Percentiles rank a stretch among this genome's conserved stretches.
Evolutionary conservation across 2,113 vertebrate genomes (phyloP).

Genomic region (Cichladusa arquata): DNA sequence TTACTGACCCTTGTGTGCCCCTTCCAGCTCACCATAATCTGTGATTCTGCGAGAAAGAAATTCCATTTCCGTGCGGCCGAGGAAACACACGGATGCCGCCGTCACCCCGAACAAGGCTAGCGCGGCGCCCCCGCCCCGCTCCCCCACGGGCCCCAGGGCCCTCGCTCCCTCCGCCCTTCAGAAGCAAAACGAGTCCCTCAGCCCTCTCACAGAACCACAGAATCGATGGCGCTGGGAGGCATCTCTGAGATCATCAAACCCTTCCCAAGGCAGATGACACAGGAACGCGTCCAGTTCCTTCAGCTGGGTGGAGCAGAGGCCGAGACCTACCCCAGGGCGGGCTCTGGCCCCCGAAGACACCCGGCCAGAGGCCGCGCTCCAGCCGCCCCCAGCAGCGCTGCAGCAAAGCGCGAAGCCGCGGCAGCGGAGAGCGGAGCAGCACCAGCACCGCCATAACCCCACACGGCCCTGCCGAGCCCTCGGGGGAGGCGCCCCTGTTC

Average conservation of each 20-base stretch:
- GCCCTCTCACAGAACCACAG: background rate
- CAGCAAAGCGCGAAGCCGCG: background rate
- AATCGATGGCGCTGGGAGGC: too few relatives aligned
- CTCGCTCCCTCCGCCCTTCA: background rate
- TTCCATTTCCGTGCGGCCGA: background rate
- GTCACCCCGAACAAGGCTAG: too few relatives aligned
- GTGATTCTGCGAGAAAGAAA: background rate
- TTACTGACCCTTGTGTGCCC: too few relatives aligned
- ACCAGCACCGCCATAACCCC: background rate
- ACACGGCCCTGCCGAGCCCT: rapidly evolving
- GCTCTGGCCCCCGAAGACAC: background rate
- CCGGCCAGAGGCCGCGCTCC: background rate
- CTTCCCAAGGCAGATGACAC: background rate
- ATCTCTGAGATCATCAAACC: background rate
- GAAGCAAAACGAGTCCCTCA: background rate
- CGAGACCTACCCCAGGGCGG: background rate
- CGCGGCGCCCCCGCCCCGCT: rapidly evolving
- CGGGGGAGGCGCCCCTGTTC: rapidly evolving
- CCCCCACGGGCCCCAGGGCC: too few relatives aligned
- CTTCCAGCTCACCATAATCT: background rate
- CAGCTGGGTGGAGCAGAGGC: background rate
- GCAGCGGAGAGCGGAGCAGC: rapidly evolving
- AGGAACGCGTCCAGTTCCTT: background rate
- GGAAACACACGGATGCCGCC: rapidly evolving
- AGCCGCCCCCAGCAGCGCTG: slow-evolving; percentile 37